phyloP scores from a whole-genome alignment of 2,797 vertebrate species.

The Tokudaia muenninki region DNA sequence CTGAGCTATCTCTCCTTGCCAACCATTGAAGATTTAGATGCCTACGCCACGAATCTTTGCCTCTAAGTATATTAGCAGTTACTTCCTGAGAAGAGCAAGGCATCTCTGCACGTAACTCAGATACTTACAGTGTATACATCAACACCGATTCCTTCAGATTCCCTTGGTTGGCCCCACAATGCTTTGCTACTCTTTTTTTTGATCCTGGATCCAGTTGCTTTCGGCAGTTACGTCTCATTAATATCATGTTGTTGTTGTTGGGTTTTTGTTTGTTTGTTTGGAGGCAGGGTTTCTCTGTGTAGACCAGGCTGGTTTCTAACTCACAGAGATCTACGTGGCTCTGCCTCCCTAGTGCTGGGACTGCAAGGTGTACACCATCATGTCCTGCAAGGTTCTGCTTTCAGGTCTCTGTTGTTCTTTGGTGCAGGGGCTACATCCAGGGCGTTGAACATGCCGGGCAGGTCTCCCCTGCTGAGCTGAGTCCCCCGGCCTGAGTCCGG shows the following conservation, averaged over 20 bases:
- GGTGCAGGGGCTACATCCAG: neutral
- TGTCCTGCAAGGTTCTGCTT: neutral
- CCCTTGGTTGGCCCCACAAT: neutral
- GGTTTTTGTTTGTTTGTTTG: neutral
- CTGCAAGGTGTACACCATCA: neutral
- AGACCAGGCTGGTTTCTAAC: neutral
- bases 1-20: neutral
- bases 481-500: neutral
- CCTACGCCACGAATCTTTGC: neutral
- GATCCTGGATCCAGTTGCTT: neutral
- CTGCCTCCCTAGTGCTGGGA: neutral
- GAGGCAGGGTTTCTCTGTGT: neutral
- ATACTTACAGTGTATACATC: neutral
- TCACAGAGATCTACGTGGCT: neutral
- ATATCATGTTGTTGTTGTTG: neutral
- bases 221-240: neutral
- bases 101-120: neutral
- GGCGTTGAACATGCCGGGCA: neutral
- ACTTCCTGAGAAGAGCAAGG: neutral
- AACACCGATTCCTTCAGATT: neutral
- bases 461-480: neutral
- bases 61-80: neutral
- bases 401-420: neutral
- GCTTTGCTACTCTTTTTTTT: slow-evolving; percentile 12
- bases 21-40: neutral